phyloP scores from a whole-genome alignment of 2,888 invertebrate species.

The Dasysyrphus tricinctus region DNA sequence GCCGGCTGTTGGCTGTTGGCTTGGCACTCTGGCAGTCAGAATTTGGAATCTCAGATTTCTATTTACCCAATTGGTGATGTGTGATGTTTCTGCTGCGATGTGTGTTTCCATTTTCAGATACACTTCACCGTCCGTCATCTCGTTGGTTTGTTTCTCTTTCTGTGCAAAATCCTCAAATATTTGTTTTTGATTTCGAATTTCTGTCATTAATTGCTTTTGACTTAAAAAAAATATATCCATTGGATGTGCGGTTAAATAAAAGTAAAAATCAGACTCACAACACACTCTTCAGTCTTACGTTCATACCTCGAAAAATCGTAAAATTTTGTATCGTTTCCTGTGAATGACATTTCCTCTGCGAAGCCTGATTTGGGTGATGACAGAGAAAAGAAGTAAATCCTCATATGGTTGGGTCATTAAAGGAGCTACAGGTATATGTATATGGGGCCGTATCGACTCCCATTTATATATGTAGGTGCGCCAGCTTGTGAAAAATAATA shows the following conservation, averaged over 20 bases:
- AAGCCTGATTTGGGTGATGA: slow-evolving; percentile 47
- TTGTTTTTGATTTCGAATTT: slow-evolving; percentile 71
- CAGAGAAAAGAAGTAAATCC: background rate
- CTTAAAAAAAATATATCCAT: slow-evolving; percentile 39
- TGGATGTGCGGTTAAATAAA: background rate
- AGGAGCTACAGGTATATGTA: slow-evolving; percentile 41
- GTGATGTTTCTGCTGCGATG: slow-evolving; percentile 1
- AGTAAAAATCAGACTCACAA: slow-evolving; percentile 8
- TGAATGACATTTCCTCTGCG: slow-evolving; percentile 41
- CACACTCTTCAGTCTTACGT: too few relatives aligned
- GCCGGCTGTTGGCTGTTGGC: background rate
- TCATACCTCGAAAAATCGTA: slow-evolving; percentile 58
- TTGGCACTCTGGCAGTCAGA: background rate
- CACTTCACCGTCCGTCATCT: background rate
- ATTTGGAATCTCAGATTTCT: slow-evolving; percentile 30
- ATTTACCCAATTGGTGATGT: slow-evolving; percentile 40
- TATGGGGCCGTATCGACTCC: slow-evolving; percentile 20
- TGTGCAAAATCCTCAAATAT: slow-evolving; percentile 60
- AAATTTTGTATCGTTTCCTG: slow-evolving; percentile 46
- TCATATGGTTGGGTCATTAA: slow-evolving; percentile 55
- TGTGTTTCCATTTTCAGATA: slow-evolving; percentile 33
- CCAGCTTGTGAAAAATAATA: slow-evolving; percentile 55
- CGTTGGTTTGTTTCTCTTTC: background rate
- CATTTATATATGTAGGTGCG: slow-evolving; percentile 51
- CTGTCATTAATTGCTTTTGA: slow-evolving; percentile 70